Conservation (phyloP, 2,113 vertebrate species). For the Callopanchax toddi region DNA sequence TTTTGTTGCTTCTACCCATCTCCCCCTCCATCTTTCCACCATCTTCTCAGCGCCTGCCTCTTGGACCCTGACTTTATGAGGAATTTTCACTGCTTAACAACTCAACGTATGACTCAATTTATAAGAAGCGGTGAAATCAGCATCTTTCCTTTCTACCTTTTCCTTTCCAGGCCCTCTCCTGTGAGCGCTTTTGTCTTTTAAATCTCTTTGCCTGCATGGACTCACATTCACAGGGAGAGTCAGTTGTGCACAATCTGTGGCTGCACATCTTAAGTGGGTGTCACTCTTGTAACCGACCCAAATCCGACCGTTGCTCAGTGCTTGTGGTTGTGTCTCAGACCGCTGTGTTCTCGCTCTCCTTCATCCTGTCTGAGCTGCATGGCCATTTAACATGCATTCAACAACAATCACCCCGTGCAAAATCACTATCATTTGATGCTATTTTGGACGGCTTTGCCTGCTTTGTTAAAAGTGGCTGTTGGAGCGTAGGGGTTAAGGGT, state of each 20-base stretch:
- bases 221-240: constrained; percentile 31
- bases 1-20: constrained; percentile 58
- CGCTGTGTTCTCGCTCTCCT: constrained; percentile 55
- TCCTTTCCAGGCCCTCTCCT: constrained; percentile 50
- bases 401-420: constrained; percentile 38
- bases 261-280: constrained; percentile 73
- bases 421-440: constrained; percentile 61
- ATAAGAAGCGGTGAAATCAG: constrained; percentile 85
- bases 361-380: constrained; percentile 49
- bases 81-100: constrained; percentile 84
- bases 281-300: constrained; percentile 77
- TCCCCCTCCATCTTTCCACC: constrained; percentile 75
- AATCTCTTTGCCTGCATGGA: constrained; percentile 40
- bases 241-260: constrained; percentile 59
- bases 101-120: constrained; percentile 84
- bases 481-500: constrained; percentile 19
- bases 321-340: constrained; percentile 62
- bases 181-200: constrained; percentile 62
- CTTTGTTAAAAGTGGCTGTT: constrained; percentile 44
- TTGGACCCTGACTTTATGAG: constrained; percentile 74
- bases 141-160: constrained; percentile 77
- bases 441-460: constrained; percentile 46
- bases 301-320: constrained; percentile 65
- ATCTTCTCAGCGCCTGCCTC: constrained; percentile 63
- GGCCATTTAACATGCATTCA: constrained; percentile 50